phyloP scores from a whole-genome alignment of 2,797 vertebrate species.

The Cygnus olor region DNA sequence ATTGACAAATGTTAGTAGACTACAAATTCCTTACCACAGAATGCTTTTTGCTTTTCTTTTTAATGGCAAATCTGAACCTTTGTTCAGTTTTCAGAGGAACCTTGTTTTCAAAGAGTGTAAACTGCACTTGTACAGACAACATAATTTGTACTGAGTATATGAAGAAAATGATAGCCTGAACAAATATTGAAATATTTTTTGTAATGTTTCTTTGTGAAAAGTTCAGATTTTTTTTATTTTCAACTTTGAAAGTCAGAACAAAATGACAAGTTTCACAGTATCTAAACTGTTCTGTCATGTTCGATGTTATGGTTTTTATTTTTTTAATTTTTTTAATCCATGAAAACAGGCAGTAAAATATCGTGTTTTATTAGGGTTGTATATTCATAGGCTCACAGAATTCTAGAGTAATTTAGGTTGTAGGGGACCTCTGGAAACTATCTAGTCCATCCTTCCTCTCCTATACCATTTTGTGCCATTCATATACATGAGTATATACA shows the following conservation, averaged over 20 bases:
- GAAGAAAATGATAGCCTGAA: neutral
- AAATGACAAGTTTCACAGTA: neutral
- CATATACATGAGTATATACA: neutral
- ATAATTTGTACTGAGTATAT: neutral
- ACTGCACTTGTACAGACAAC: neutral
- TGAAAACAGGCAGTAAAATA: neutral
- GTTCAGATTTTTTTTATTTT: neutral
- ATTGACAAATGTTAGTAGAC: neutral
- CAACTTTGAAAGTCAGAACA: neutral
- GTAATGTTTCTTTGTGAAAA: neutral
- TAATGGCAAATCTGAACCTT: neutral
- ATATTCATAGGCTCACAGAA: neutral
- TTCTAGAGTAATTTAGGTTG: neutral
- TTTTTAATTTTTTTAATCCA: neutral
- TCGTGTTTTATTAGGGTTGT: neutral
- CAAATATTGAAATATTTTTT: neutral
- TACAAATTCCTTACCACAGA: neutral
- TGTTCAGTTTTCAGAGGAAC: neutral
- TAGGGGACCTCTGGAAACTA: neutral
- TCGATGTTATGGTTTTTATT: neutral
- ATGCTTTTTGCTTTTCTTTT: neutral
- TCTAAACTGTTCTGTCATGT: neutral
- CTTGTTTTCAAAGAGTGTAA: neutral
- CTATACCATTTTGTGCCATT: neutral
- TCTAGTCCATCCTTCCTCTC: neutral